phyloP scores from a whole-genome alignment of 92 coral and sea anemone genomes.

The Isaurus tuberculatus region DNA sequence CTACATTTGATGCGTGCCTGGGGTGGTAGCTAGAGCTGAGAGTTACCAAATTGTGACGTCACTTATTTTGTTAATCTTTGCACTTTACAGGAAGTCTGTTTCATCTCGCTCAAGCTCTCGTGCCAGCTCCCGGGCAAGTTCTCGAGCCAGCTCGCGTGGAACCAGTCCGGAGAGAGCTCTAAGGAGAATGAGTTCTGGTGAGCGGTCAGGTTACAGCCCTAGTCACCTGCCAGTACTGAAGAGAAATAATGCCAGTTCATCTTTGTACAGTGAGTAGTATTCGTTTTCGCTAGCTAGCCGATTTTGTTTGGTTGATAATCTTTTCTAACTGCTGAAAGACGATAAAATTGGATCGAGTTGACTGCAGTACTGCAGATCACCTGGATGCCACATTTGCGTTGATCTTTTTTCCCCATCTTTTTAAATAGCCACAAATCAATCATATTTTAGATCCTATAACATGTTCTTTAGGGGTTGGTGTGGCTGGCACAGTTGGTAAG shows the following conservation, averaged over 20 bases:
- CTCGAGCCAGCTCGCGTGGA: constrained; percentile 90
- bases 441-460: too few relatives aligned
- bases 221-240: constrained; percentile 82
- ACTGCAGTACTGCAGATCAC: too few relatives aligned
- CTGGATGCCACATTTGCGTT: too few relatives aligned
- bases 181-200: constrained; percentile 72
- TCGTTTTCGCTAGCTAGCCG: neutral
- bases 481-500: too few relatives aligned
- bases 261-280: constrained; percentile 70
- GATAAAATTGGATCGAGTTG: too few relatives aligned
- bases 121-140: constrained; percentile 91
- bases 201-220: constrained; percentile 74
- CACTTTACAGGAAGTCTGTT: constrained; percentile 22
- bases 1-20: too few relatives aligned
- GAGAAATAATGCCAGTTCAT: constrained; percentile 52
- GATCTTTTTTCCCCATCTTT: too few relatives aligned
- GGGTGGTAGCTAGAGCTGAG: too few relatives aligned
- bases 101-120: constrained; percentile 86
- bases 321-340: too few relatives aligned
- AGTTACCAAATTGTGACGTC: neutral
- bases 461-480: too few relatives aligned
- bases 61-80: neutral
- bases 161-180: constrained; percentile 85
- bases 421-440: too few relatives aligned
- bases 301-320: too few relatives aligned